Conservation (phyloP, 2,113 vertebrate genomes). For the Paedocypris sp. region DNA sequence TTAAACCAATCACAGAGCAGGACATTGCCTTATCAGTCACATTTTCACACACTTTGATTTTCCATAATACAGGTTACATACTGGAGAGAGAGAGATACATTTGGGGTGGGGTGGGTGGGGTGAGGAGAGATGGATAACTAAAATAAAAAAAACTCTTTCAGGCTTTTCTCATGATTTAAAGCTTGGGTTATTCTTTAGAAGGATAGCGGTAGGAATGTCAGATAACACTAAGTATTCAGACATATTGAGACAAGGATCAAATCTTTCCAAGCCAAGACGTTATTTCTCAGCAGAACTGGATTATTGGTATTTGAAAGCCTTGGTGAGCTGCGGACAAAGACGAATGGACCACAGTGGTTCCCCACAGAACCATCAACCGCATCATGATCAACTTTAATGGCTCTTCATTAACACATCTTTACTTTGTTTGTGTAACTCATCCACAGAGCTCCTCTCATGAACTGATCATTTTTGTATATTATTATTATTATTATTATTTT, state of each 20-base stretch:
- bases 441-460: background rate
- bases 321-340: constrained; percentile 33
- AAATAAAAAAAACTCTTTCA: no score
- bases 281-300: constrained; percentile 13
- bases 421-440: constrained; percentile 11
- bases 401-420: constrained; percentile 26
- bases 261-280: constrained; percentile 30
- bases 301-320: constrained; percentile 46
- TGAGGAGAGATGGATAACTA: no score
- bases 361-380: constrained; percentile 40
- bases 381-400: constrained; percentile 41
- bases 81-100: no score
- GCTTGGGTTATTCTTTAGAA: constrained; percentile 45
- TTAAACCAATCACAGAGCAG: no score
- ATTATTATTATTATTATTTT: no score
- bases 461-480: no score
- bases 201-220: constrained; percentile 34
- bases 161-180: constrained; percentile 55
- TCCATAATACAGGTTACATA: no score
- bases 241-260: constrained; percentile 23
- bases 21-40: no score
- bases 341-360: constrained; percentile 37
- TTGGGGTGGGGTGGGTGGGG: no score
- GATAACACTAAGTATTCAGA: constrained; percentile 9
- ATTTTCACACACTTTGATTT: no score